Conservation (phyloP, 1,140 invertebrate genomes). For the Bombus fervidus region DNA sequence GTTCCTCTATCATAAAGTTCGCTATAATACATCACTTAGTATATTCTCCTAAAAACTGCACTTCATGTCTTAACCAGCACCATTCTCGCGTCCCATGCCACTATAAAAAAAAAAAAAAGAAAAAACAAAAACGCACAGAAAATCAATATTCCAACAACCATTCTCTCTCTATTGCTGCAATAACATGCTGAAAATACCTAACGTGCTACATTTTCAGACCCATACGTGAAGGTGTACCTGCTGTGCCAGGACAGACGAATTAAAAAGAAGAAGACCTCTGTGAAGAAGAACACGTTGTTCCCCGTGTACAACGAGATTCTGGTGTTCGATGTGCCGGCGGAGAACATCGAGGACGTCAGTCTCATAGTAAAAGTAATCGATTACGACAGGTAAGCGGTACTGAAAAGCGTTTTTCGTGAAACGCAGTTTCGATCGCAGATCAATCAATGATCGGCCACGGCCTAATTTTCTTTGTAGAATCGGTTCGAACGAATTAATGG, state of each 20-base stretch:
- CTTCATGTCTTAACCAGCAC: not conserved
- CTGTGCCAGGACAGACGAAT: slow-evolving; percentile 85
- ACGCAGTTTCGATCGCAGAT: not conserved
- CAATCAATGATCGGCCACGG: not conserved
- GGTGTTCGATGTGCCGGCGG: slow-evolving; percentile 88
- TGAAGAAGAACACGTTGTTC: slow-evolving; percentile 87
- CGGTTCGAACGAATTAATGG: slow-evolving; percentile 93
- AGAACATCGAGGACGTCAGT: slow-evolving; percentile 92
- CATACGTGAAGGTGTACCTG: slow-evolving; percentile 90
- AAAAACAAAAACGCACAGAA: not conserved
- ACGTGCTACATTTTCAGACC: slow-evolving; percentile 81
- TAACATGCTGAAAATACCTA: not conserved
- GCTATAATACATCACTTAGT: too few species aligned
- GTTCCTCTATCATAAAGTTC: too few species aligned
- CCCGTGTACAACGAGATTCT: slow-evolving; percentile 92
- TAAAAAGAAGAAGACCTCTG: slow-evolving; percentile 90
- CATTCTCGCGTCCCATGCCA: not conserved
- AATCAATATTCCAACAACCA: not conserved
- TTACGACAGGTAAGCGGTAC: slow-evolving; percentile 89
- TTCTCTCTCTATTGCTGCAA: not conserved
- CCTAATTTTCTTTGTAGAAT: slow-evolving; percentile 84
- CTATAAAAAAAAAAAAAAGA: not conserved
- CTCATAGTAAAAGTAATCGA: slow-evolving; percentile 94
- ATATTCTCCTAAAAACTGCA: not conserved
- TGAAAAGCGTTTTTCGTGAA: too few species aligned